Conservation (phyloP, 1,140 invertebrate species). For the Reticulitermes speratus region DNA sequence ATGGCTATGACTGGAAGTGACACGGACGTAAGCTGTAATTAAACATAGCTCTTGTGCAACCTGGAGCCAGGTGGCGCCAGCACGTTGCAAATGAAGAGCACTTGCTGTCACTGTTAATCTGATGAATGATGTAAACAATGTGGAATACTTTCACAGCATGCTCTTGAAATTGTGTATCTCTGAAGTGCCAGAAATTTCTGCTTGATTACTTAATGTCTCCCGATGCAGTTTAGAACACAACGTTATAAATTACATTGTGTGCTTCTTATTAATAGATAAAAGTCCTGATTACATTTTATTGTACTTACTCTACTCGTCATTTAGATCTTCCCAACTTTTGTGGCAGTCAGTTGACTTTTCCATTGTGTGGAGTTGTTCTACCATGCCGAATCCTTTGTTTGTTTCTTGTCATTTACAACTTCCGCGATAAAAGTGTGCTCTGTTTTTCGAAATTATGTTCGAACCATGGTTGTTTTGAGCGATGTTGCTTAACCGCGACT, state of each 20-base stretch:
- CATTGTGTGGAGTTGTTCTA: background rate
- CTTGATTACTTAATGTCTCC: conserved; percentile 1
- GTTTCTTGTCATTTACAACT: background rate
- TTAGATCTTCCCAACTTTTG: background rate
- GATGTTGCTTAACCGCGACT: background rate
- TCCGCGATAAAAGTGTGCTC: background rate
- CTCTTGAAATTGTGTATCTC: too few species aligned
- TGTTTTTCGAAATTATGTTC: background rate
- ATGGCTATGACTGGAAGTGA: too few species aligned
- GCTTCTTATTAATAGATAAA: background rate
- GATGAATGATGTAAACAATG: background rate
- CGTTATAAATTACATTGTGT: background rate
- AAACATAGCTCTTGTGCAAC: background rate
- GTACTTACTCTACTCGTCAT: background rate
- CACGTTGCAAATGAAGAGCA: background rate
- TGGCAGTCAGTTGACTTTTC: background rate
- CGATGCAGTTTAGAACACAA: too few species aligned
- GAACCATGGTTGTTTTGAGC: background rate
- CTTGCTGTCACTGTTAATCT: conserved; percentile 1
- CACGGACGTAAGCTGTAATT: too few species aligned
- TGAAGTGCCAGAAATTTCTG: background rate
- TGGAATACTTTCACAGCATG: background rate
- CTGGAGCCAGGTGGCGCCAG: background rate
- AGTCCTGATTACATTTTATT: background rate
- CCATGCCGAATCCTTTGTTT: background rate